These are phyloP conservation scores for Tragelaphus scriptus DNA, from an alignment of 2,113 vertebrate genomes.

Conservation along the genomic window DNA sequence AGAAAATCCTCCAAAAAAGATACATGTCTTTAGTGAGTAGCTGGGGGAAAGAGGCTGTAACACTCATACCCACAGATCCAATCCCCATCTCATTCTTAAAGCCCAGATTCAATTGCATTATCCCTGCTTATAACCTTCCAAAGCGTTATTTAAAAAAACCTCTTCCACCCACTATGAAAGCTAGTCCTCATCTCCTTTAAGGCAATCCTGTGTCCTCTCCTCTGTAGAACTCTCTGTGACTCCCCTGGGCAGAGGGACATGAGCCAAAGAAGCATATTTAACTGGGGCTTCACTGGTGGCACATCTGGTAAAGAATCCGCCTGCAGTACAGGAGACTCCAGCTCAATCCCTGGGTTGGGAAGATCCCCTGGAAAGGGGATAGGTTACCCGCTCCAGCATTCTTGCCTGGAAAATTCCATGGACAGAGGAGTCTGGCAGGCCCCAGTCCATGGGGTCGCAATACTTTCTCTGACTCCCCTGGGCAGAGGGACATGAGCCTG, in stretches of 20 bases:
- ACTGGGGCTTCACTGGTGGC: background rate
- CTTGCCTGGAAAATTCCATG: background rate
- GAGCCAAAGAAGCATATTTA: background rate
- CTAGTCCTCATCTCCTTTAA: background rate
- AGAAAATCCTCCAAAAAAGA: background rate
- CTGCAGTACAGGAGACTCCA: background rate
- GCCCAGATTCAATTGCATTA: background rate
- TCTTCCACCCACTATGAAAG: background rate
- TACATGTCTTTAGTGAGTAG: background rate
- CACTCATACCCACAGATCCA: background rate
- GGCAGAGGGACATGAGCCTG: background rate
- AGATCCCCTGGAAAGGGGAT: background rate
- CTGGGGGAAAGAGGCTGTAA: background rate
- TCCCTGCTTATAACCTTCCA: background rate
- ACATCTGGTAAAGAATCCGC: background rate
- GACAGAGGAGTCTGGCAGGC: background rate
- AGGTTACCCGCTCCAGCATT: background rate
- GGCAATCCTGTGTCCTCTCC: no score
- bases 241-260: background rate
- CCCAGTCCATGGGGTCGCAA: background rate
- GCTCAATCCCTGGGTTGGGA: rapidly evolving
- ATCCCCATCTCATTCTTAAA: background rate
- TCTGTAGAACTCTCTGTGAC: background rate
- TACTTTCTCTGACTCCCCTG: background rate
- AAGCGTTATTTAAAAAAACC: background rate